These are phyloP conservation scores for Euura saliciscinereae DNA, from an alignment of 1,140 invertebrate species.

Conservation along the genomic window DNA sequence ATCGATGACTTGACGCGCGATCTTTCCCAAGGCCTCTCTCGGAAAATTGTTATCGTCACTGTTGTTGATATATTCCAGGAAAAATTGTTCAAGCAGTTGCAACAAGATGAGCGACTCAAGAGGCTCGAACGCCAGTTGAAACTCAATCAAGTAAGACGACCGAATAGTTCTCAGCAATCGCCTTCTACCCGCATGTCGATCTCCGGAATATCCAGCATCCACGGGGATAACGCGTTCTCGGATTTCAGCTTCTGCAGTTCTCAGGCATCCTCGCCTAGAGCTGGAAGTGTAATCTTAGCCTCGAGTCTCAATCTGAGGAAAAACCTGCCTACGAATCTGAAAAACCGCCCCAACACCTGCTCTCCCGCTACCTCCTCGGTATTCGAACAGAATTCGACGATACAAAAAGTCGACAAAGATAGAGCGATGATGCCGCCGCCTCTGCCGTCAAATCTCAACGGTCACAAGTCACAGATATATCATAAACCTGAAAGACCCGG, in stretches of 20 bases:
- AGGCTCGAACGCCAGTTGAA: neutral
- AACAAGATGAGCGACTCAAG: neutral
- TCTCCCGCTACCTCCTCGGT: neutral
- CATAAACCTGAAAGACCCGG: neutral
- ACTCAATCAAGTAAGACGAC: neutral
- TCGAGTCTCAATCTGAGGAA: neutral
- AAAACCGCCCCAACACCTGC: neutral
- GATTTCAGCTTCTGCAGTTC: neutral
- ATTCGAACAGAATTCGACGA: neutral
- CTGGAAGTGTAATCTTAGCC: neutral
- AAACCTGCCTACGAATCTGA: neutral
- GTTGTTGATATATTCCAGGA: neutral
- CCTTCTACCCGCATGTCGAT: neutral
- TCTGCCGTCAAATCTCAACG: neutral
- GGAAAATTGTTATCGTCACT: neutral
- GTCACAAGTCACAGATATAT: neutral
- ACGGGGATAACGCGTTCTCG: neutral
- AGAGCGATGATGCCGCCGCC: neutral
- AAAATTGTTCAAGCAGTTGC: neutral
- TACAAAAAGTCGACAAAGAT: neutral
- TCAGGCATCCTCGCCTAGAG: neutral
- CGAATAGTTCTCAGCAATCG: neutral
- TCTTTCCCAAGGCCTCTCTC: neutral
- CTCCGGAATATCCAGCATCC: neutral
- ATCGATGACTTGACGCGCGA: neutral